These are phyloP conservation scores for Oncopeltus fasciatus DNA, from an alignment of 1,140 invertebrate genomes.

Conservation along the genomic window DNA sequence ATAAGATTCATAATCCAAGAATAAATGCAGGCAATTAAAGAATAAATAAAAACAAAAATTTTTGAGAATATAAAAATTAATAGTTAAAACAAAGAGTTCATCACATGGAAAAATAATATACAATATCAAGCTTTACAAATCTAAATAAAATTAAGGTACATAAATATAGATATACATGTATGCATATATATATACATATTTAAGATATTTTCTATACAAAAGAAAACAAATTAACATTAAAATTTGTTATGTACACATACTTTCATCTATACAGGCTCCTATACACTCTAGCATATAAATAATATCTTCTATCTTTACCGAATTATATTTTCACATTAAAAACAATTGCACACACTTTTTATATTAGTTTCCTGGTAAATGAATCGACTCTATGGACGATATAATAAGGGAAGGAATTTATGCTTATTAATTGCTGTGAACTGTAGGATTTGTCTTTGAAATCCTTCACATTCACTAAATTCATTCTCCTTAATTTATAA, in stretches of 20 bases:
- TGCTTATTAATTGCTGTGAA: not conserved
- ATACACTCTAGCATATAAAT: slow-evolving; percentile 19
- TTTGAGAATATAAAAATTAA: no score
- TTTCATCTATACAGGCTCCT: slow-evolving; percentile 9
- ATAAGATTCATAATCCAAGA: no score
- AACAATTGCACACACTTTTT: slow-evolving; percentile 16
- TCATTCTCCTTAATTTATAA: not conserved
- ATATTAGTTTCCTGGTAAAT: not conserved
- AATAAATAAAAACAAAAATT: no score
- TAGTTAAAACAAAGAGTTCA: no score
- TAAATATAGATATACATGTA: not conserved
- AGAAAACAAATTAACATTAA: slow-evolving; percentile 1
- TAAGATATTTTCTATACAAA: not conserved
- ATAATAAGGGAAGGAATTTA: slow-evolving; percentile 8
- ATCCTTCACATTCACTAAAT: not conserved
- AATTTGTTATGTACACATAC: slow-evolving; percentile 10
- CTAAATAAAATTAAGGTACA: not conserved
- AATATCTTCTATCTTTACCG: slow-evolving; percentile 11
- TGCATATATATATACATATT: not conserved
- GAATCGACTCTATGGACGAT: not conserved
- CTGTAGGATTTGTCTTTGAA: not conserved
- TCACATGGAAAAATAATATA: not conserved
- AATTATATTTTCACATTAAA: slow-evolving; percentile 13
- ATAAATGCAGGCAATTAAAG: no score
- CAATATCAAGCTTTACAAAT: not conserved